These are phyloP conservation scores for Melanocharis versteri DNA, from an alignment of 2,113 vertebrate species.

Conservation along the genomic window DNA sequence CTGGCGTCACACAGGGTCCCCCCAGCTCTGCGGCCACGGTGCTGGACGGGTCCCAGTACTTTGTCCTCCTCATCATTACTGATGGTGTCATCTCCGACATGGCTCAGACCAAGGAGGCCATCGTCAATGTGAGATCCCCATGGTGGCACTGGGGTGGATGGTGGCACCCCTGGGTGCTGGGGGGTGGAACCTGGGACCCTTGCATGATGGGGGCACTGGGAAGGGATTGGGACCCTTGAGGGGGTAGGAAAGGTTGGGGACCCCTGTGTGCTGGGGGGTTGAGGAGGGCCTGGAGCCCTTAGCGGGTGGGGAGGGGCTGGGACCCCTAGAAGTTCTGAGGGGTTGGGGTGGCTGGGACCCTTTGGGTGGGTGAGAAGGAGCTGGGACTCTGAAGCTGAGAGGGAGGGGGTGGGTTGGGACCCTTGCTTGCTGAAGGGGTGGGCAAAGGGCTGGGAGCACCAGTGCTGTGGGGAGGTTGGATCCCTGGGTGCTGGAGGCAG, in stretches of 20 bases:
- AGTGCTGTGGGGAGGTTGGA: neutral
- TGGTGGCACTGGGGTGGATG: neutral
- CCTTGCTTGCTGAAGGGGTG: neutral
- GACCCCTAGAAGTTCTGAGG: neutral
- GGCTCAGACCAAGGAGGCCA: conserved; percentile 97
- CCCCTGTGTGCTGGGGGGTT: neutral
- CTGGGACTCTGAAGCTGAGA: neutral
- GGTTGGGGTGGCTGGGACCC: neutral
- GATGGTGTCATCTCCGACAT: conserved; percentile 97
- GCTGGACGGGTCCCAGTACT: neutral
- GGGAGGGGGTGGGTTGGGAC: neutral
- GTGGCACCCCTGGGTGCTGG: neutral
- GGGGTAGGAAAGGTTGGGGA: neutral
- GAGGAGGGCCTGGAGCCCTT: neutral
- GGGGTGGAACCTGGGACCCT: neutral
- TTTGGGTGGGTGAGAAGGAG: neutral
- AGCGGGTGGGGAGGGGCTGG: neutral
- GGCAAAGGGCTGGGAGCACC: neutral
- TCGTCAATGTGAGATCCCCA: conserved; percentile 81
- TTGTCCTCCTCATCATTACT: conserved; percentile 91
- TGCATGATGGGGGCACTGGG: neutral
- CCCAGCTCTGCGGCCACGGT: neutral
- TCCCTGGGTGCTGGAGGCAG: neutral
- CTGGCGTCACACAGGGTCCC: neutral
- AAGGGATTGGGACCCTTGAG: neutral